Evolutionary conservation across 1,140 invertebrate species (phyloP), one percentile per base, ranked within the genome.

Genomic region (Zaprionus ghesquierei): DNA sequence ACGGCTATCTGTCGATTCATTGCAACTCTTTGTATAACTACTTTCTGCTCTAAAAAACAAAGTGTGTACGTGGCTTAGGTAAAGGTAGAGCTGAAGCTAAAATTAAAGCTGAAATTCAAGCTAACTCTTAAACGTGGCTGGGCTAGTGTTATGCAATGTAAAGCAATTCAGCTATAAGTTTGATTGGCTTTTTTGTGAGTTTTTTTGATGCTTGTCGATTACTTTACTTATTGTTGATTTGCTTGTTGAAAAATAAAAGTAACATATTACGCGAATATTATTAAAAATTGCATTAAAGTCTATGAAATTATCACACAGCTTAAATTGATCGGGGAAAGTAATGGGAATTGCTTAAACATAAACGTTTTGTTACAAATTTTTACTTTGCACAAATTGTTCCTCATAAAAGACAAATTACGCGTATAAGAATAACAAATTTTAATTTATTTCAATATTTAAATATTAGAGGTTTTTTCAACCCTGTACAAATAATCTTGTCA

Each of bases 11-110:
- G 46, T 51, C 33, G 54, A 69, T 64, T 77, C 55, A 75, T 75
- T 62, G 71, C 54, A 56, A 69, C 49, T 71, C 49, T 35, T 59
- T 63, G 50, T 41, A 41, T 15, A 41, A 51, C 12, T 61, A 69
- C 75, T 89, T 82, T 86, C 69, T 77, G 79, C 82, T 84, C 79
- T 69, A 89, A 69, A 82, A 76, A 89, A 69, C 79, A 89, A 70
- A 75, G 59, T 63, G 56, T 77, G 56, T 68, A 60, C 62, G 59
- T 71, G 60, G 50, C 59, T 60, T 64, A 70, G 46, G 35, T 29
- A 49, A 29, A 64, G 68, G 22, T 51, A 75, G 27, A 70, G 65
- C 18, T 46, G 41, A 18, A 20, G 18, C 18, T 46, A 10, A 20
- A 41, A 13, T n/a, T 46, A 46, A 18, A 46, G 41, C 18, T 46